Evolutionary conservation across 2,113 vertebrate species (phyloP).

Genomic region (Paradoxurus hermaphroditus): DNA sequence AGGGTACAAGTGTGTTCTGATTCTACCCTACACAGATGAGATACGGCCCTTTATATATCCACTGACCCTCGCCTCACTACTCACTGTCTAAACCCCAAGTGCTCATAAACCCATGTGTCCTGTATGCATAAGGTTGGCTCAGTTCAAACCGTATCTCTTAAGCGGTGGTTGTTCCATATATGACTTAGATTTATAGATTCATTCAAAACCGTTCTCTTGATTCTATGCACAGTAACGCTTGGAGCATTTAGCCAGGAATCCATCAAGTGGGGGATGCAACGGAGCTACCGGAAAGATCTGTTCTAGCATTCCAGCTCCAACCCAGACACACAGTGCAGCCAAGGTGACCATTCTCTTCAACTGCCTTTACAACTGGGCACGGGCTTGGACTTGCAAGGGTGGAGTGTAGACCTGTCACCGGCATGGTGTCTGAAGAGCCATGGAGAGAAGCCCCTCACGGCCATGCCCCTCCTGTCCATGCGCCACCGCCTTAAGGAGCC

Average conservation of each 20-base stretch:
- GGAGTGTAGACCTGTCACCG: fast-evolving
- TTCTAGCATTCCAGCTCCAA: not conserved
- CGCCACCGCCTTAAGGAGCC: not conserved
- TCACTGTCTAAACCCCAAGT: not conserved
- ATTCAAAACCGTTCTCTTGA: not conserved
- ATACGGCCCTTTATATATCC: fast-evolving
- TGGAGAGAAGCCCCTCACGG: not conserved
- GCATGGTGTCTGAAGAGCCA: fast-evolving
- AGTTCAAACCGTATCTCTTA: not conserved
- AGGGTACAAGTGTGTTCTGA: not conserved
- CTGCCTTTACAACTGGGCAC: fast-evolving
- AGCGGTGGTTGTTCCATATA: too few relatives aligned
- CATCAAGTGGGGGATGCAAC: not conserved
- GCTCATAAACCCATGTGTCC: not conserved
- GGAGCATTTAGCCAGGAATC: not conserved
- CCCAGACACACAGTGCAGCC: fast-evolving
- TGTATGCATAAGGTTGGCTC: fast-evolving
- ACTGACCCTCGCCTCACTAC: fast-evolving
- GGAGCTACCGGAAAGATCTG: not conserved
- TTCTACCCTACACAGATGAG: not conserved
- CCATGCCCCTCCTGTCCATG: fast-evolving
- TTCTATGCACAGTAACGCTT: not conserved
- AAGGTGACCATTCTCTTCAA: fast-evolving
- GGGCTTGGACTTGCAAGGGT: not conserved
- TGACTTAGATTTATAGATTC: not conserved